phyloP scores from a whole-genome alignment of 2,888 invertebrate species.

The Lysandra coridon region DNA sequence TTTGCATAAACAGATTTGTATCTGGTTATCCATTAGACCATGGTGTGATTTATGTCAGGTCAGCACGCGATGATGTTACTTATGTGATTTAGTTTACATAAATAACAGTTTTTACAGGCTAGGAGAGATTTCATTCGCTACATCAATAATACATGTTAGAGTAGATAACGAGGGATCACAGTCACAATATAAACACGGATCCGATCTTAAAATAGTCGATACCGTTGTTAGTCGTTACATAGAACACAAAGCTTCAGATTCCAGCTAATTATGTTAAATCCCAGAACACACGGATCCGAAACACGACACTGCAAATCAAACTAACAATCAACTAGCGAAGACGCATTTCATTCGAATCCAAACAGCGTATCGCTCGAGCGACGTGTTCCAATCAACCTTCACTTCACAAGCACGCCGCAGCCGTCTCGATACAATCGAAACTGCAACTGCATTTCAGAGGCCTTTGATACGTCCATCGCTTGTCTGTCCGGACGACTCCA shows the following conservation, averaged over 20 bases:
- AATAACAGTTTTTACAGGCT: conserved; percentile 1
- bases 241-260: conserved; percentile 9
- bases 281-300: conserved; percentile 9
- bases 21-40: conserved; percentile 66
- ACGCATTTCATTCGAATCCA: conserved; percentile 54
- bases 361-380: conserved; percentile 61
- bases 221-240: neutral
- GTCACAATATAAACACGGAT: neutral
- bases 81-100: conserved; percentile 34
- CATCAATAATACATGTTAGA: neutral
- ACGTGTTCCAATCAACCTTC: conserved; percentile 76
- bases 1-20: conserved; percentile 75
- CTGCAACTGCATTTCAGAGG: conserved; percentile 76
- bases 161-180: neutral
- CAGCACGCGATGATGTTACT: conserved; percentile 54
- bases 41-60: conserved; percentile 61
- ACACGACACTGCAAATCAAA: conserved; percentile 37
- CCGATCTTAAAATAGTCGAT: neutral
- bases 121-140: neutral
- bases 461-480: conserved; percentile 79
- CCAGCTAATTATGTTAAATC: conserved; percentile 23
- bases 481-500: conserved; percentile 77
- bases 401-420: conserved; percentile 69
- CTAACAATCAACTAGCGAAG: conserved; percentile 44
- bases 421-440: conserved; percentile 76